Base-by-base conservation (phyloP, 2,797 vertebrate species). In the Characodon lateralis region DNA sequence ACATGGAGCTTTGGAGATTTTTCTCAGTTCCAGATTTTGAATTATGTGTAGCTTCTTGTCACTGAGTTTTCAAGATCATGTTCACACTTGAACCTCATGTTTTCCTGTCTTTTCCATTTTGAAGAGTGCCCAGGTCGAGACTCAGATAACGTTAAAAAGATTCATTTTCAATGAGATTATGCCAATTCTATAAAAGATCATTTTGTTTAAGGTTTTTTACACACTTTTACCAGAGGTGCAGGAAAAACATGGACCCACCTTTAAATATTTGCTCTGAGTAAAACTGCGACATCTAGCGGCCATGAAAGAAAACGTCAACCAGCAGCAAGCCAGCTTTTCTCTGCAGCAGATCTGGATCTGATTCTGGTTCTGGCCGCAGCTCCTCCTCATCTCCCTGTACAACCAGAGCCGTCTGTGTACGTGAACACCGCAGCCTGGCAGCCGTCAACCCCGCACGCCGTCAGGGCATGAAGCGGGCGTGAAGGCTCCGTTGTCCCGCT, bases 291-390 rank as follows among this genome's bases (percentile, higher is more conserved):
- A 46, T 16, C 82, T 70, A 35, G 88, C 71, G 88, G 82, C 7
- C 81, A 12, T 1, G 0, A 16, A 0, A 0, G 12, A 18, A 83
- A 82, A 61, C 14, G 10, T 20, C 80, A 61, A 0, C 71, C 55
- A 7, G 24, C 78, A 18, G 69, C 14, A 63, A 12, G 43, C 18
- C 73, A 35, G 39, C 65, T 12, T 26, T 56, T 20, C 59, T 35
- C 89, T 76, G 89, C 89, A 81, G 83, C 88, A 56, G 79, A 72
- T 59, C 79, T 51, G 75, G 79, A 72, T 59, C 79, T 51, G 75
- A 77, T 31, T 72, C 71, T 4, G 59, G 56, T n/a, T 72, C 55
- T 51, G 76, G 71, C 77, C 77, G 78, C 74, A 78, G 59, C 79
- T 61, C 12, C 39, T 41, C 41, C 24, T 39, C 39, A 1, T 5